Evolutionary conservation across 2,797 vertebrate genomes (phyloP), one percentile per base, ranked within the genome.

Genomic region (Epinephelus coioides): DNA sequence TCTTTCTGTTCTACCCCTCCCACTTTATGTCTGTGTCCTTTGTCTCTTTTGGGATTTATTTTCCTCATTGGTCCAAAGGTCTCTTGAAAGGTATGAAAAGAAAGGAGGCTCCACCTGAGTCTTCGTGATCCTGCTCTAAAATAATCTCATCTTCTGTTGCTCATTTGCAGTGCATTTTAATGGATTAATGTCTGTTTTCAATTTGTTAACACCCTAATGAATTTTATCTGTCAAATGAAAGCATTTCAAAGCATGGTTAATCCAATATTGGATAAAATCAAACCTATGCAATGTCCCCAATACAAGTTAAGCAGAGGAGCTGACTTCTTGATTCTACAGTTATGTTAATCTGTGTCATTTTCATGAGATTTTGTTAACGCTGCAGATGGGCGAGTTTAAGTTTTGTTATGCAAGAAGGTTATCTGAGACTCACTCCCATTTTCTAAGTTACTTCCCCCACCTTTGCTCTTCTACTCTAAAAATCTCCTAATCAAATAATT

Each of bases 21-120:
- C 91, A 86, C 91, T 92, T 90, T 92, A 84, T 94, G 89, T 90
- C 88, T 90, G 82, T 86, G 81, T 94, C 89, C 88, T 95, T 82
- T 86, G 60, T 86, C 83, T 86, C 81, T 79, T 84, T 86, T 68
- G 70, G 63, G 83, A 77, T 90, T 88, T 82, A 60, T 83, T 83
- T 89, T 88, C 79, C 89, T 90, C 87, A 92, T 93, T 93, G 91
- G 91, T 89, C 92, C 91, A 90, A 89, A 96, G 95, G 91, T 96
- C 94, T 94, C 93, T 94, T 86, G 90, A 95, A 95, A 96, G 95
- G 95, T 95, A 96, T 94, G 95, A 94, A 81, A 88, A 83, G 81
- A 84, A 64, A 82, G 81, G 59, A 71, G 19, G 50, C 57, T 79
- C 44, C 25, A 65, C 21, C 69, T 30, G 27, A 80, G 30, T 79